A percentile compares a stretch with the other conserved stretches of the same genome.
Evolutionary conservation across 2,888 invertebrate genomes (phyloP).

Genomic region (Oithona nana): DNA sequence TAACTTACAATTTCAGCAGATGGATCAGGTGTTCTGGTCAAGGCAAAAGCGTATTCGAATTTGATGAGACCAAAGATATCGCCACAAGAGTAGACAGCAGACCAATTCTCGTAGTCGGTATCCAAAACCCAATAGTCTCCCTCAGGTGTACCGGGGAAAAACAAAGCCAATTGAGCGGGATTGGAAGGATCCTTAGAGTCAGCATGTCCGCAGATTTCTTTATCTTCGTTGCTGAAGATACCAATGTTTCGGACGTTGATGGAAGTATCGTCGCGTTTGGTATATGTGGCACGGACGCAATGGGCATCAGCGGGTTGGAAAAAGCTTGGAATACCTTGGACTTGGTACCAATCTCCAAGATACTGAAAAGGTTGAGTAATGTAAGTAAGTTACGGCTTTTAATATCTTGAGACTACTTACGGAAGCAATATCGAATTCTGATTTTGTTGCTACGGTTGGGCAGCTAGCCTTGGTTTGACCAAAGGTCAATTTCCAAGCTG

Average conservation of each 20-base stretch:
- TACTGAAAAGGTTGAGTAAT: neutral
- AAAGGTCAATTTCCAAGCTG: too few relatives aligned
- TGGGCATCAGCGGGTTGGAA: neutral
- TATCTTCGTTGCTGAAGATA: neutral
- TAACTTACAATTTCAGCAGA: neutral
- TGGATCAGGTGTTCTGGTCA: neutral
- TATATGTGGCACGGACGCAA: neutral
- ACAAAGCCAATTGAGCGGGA: neutral
- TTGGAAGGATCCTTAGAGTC: neutral
- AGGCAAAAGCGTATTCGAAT: neutral
- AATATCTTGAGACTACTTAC: too few relatives aligned
- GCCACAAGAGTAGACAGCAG: neutral
- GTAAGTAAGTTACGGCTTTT: too few relatives aligned
- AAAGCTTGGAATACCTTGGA: neutral
- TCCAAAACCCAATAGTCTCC: conserved; percentile 4
- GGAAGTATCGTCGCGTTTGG: neutral
- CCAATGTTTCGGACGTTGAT: neutral
- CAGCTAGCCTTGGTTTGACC: too few relatives aligned
- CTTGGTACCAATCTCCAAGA: conserved; percentile 5
- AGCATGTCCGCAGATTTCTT: neutral
- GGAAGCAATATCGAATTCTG: neutral
- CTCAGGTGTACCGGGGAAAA: neutral
- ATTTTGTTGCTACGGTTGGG: neutral
- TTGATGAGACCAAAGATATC: neutral
- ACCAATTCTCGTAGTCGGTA: conserved; percentile 2